Conservation (phyloP, 1,140 invertebrate species). For the Drosophila melanica region DNA sequence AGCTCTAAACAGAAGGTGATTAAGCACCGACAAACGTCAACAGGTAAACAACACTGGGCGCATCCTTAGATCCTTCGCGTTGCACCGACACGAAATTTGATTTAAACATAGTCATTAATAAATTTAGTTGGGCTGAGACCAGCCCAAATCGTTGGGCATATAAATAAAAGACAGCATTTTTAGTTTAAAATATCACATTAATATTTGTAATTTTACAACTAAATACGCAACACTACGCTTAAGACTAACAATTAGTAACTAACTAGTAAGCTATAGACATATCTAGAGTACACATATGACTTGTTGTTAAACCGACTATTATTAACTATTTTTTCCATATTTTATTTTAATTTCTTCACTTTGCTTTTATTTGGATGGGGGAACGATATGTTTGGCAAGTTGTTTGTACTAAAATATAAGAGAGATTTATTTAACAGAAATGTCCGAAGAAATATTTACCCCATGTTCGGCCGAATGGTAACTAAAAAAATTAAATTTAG, state of each 20-base stretch:
- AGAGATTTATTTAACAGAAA: neutral
- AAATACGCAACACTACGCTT: conserved; percentile 28
- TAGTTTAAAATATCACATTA: conserved; percentile 67
- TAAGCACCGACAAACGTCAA: conserved; percentile 69
- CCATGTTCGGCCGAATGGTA: conserved; percentile 6
- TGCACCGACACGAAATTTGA: conserved; percentile 65
- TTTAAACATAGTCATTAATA: conserved; percentile 66
- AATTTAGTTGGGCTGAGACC: neutral
- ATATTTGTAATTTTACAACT: conserved; percentile 62
- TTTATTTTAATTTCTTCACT: conserved; percentile 32
- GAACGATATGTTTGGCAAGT: conserved; percentile 12
- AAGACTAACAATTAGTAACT: conserved; percentile 11
- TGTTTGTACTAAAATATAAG: conserved; percentile 39
- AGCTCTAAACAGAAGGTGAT: conserved; percentile 61
- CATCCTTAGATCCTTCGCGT: conserved; percentile 57
- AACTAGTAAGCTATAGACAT: conserved; percentile 12
- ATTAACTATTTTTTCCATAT: neutral
- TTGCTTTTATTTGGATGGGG: neutral
- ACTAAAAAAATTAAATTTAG: neutral
- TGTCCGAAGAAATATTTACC: conserved; percentile 4
- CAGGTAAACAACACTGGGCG: conserved; percentile 59
- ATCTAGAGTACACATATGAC: conserved; percentile 12
- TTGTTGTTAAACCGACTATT: neutral
- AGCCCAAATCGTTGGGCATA: neutral
- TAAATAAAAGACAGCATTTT: conserved; percentile 26